Evolutionary conservation across 2,888 invertebrate species (phyloP), one percentile per base, ranked within the genome.

Genomic region (Laothoe populi): DNA sequence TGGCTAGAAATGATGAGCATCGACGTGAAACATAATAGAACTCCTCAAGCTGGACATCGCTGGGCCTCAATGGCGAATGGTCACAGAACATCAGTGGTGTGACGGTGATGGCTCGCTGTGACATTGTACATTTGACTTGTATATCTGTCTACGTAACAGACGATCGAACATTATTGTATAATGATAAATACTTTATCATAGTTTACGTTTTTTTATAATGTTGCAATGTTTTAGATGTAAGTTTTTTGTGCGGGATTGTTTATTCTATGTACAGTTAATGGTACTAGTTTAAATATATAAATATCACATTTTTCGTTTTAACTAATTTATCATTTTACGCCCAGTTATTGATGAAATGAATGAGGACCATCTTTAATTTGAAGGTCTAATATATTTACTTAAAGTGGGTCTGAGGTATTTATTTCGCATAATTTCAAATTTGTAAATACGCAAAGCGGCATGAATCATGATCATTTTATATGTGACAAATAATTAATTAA

Each of bases 51-150:
- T n/a, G n/a, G n/a, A n/a, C n/a, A n/a, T n/a, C n/a, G n/a, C n/a
- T n/a, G n/a, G n/a, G n/a, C n/a, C n/a, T n/a, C 53, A 1, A 16
- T 11, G 53, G 31, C 53, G 31, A 10, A 19, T 8, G 53, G 53
- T 2, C 53, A 11, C 35, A 11, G 19, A 23, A 46, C 53, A 35
- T 31, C 19, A 11, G 53, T 26, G 40, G 40, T 40, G 46, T 58
- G 26, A 48, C 21, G 11, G n/a, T 59, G 16, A 11, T 35, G 31
- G 26, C 21, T 31, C 35, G 58, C 57, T 35, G 48, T 48, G 81
- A 85, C 86, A 85, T 79, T 92, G 91, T 92, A 92, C 88, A 91
- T 91, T 90, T 91, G 88, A 90, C 87, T 83, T 88, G 86, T 88
- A 89, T 87, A 91, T 86, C 83, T 75, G 82, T 79, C 86, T 79